These are phyloP conservation scores for Rutpela maculata DNA, from an alignment of 2,888 invertebrate genomes.

Conservation along the genomic window DNA sequence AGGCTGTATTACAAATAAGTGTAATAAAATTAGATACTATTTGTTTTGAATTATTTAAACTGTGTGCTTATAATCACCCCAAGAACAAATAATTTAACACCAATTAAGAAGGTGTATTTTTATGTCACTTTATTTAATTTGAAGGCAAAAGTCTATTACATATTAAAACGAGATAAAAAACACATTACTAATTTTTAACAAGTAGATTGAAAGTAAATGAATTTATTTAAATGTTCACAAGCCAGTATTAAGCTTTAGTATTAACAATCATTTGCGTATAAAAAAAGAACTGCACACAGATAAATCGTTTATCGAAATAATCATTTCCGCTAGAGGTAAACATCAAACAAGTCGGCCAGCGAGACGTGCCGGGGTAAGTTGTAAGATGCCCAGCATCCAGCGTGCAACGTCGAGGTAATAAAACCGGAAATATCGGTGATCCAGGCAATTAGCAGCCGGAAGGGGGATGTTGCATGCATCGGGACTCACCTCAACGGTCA, in stretches of 20 bases:
- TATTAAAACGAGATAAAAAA: too few species aligned
- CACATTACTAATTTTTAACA: too few species aligned
- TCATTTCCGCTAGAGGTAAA: slow-evolving; percentile 35
- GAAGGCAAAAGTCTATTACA: too few species aligned
- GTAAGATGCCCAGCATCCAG: slow-evolving; percentile 37
- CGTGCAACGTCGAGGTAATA: slow-evolving; percentile 34
- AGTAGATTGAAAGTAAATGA: neutral
- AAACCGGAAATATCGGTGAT: slow-evolving; percentile 43
- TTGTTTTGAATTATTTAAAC: too few species aligned
- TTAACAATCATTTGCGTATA: neutral
- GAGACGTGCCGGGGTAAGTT: slow-evolving; percentile 37
- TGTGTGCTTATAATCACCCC: neutral
- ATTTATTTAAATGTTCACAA: neutral
- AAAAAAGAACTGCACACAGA: slow-evolving; percentile 7
- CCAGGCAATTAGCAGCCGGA: slow-evolving; percentile 50
- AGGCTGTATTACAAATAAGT: too few species aligned
- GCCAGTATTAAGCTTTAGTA: neutral
- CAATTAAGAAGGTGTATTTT: neutral
- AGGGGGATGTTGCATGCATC: slow-evolving; percentile 49
- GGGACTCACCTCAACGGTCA: slow-evolving; percentile 63
- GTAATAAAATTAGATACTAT: too few species aligned
- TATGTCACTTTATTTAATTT: too few species aligned
- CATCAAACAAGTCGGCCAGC: slow-evolving; percentile 34
- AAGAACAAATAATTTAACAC: neutral
- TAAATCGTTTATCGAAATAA: slow-evolving; percentile 17